A percentile compares a stretch with the other conserved stretches of the same genome.
Evolutionary conservation across 1,140 invertebrate species (phyloP).

Genomic region (Diorhabda elongata): DNA sequence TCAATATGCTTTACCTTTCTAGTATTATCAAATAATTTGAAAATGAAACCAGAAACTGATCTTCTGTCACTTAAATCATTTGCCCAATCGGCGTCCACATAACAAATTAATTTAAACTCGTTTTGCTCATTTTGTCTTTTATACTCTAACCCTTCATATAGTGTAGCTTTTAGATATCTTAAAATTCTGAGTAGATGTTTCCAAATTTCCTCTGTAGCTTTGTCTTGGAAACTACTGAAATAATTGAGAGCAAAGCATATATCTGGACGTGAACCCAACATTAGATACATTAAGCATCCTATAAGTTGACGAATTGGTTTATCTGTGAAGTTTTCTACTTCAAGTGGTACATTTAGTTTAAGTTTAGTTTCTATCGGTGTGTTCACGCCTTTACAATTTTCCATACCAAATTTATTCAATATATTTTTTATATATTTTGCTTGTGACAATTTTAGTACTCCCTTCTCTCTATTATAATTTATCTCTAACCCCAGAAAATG

Average conservation of each 20-base stretch:
- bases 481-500: conserved; percentile 25
- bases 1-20: conserved; percentile 42
- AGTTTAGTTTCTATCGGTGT: not conserved
- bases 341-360: not conserved
- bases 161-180: conserved; percentile 1
- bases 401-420: not conserved
- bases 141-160: conserved; percentile 4
- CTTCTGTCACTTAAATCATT: conserved; percentile 35
- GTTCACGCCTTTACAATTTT: not conserved
- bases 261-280: not conserved
- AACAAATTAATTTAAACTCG: conserved; percentile 10
- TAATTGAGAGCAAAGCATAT: not conserved
- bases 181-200: not conserved
- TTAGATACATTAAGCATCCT: conserved; percentile 8
- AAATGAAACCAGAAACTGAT: conserved; percentile 22
- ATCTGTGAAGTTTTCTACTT: conserved; percentile 3
- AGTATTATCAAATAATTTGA: not conserved
- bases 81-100: conserved; percentile 28
- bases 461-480: conserved; percentile 21
- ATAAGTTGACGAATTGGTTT: conserved; percentile 10
- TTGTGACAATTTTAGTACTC: conserved; percentile 24
- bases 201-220: not conserved
- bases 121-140: conserved; percentile 6
- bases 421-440: conserved; percentile 10
- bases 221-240: conserved; percentile 2